Evolutionary conservation across 2,113 vertebrate genomes (phyloP), one percentile per base, ranked within the genome.

Genomic region (Urocolius indicus): DNA sequence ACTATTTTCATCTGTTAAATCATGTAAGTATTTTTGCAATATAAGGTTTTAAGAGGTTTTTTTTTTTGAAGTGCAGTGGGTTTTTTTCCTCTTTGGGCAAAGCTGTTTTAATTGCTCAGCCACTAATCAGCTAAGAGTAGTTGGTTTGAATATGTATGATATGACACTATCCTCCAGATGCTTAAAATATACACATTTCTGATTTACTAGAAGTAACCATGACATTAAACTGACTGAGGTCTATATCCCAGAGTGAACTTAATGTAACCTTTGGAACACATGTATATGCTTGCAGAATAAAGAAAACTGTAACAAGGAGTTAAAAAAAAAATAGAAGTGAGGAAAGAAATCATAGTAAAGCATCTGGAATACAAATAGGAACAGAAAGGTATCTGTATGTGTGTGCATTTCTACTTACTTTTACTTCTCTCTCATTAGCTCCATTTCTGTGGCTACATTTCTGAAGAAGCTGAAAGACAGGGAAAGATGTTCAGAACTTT

Each of bases 1-100:
- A 62, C 92, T 89, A 72, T 84, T 94, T 93, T 91, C 29, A 78
- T 89, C 92, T 88, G 57, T 87, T 93, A 84, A 87, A 85, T 91
- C 36, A 77, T 92, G 94, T 67, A 80, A 78, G 58, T 90, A 66
- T 88, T 95, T 95, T 80, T 83, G 83, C 43, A 76, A 90, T 90
- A 90, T 63, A 85, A 79, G 87, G 43, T 93, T 84, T 74, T 54
- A 88, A 81, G 58, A 58, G 65, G 8, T 11, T 52, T 22, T 54
- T 11, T 52, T 22, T 54, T 72, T 61, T 55, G 34, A 27, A 20
- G 22, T 5, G 11, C n/a, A 13, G 23, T n/a, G 9, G 43, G 16
- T 36, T 7, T 41, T 49, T 34, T 75, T 82, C 29, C 13, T 23
- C 27, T 79, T 81, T 55, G 5, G 62, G 54, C 36, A 79, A 94